phyloP scores from a whole-genome alignment of 2,797 vertebrate genomes.

The Botia kubotai region DNA sequence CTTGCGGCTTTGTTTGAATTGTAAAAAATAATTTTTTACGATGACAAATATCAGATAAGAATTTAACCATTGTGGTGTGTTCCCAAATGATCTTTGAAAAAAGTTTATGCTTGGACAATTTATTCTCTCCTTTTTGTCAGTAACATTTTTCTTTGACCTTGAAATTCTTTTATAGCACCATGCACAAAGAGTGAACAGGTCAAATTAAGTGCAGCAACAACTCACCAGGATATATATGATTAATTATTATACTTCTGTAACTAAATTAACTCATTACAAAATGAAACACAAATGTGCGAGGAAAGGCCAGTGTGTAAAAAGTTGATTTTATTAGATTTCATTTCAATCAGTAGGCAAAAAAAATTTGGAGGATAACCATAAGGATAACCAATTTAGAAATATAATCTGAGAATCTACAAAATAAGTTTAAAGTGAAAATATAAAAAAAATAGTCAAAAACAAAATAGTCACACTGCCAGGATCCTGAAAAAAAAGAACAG shows the following conservation, averaged over 20 bases:
- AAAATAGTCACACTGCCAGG: conserved; percentile 85
- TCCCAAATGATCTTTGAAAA: conserved; percentile 34
- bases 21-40: neutral
- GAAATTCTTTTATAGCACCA: neutral
- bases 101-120: conserved; percentile 36
- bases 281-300: neutral
- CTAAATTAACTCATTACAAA: neutral
- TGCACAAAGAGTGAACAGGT: neutral
- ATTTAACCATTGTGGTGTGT: neutral
- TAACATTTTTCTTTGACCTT: conserved; percentile 33
- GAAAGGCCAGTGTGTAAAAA: conserved; percentile 58
- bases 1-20: conserved; percentile 6
- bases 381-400: conserved; percentile 76
- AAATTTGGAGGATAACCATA: conserved; percentile 67
- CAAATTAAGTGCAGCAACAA: neutral
- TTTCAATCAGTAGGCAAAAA: conserved; percentile 79
- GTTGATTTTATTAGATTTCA: conserved; percentile 79
- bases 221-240: neutral
- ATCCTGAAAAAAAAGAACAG: conserved; percentile 86
- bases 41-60: conserved; percentile 41
- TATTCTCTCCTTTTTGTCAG: conserved; percentile 35
- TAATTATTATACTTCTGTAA: neutral
- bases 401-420: conserved; percentile 74
- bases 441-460: conserved; percentile 75
- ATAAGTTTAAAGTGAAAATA: conserved; percentile 74